Conservation (phyloP, 2,113 vertebrate genomes). For the Syngnathus scovelli region DNA sequence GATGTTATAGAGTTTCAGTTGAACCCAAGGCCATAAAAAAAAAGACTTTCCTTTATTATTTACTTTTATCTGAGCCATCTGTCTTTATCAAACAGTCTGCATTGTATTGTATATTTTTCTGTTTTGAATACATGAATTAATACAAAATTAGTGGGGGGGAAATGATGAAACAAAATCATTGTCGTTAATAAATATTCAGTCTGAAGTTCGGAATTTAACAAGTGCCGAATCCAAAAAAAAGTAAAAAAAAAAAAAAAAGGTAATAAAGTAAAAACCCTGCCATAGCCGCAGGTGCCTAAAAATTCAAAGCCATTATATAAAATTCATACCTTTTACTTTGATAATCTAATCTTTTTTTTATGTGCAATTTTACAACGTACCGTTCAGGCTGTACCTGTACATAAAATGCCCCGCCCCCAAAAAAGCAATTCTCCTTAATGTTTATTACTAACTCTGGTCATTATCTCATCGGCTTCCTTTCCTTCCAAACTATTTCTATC, state of each 20-base stretch:
- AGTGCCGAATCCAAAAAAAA: background rate
- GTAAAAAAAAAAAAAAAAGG: too few relatives aligned
- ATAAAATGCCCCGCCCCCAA: background rate
- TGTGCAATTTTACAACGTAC: background rate
- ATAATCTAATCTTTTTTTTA: background rate
- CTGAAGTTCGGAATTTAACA: background rate
- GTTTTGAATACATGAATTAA: background rate
- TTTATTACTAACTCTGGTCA: background rate
- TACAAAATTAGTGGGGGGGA: background rate
- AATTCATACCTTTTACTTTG: background rate
- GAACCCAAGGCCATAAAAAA: slow-evolving; percentile 29
- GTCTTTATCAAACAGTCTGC: slow-evolving; percentile 29
- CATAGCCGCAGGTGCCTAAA: too few relatives aligned
- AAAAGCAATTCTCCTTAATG: background rate
- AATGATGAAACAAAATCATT: too few relatives aligned
- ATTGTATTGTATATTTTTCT: background rate
- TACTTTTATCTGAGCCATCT: slow-evolving; percentile 20
- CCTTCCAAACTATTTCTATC: too few relatives aligned
- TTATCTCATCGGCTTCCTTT: background rate
- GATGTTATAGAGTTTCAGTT: slow-evolving; percentile 31
- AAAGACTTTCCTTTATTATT: slow-evolving; percentile 18
- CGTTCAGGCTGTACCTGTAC: background rate
- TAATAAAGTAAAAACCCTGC: too few relatives aligned
- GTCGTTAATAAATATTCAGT: too few relatives aligned
- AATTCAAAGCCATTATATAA: background rate